Evolutionary conservation across 2,888 invertebrate genomes (phyloP), one percentile per base, ranked within the genome.

Genomic region (Choristoneura rosaceana): DNA sequence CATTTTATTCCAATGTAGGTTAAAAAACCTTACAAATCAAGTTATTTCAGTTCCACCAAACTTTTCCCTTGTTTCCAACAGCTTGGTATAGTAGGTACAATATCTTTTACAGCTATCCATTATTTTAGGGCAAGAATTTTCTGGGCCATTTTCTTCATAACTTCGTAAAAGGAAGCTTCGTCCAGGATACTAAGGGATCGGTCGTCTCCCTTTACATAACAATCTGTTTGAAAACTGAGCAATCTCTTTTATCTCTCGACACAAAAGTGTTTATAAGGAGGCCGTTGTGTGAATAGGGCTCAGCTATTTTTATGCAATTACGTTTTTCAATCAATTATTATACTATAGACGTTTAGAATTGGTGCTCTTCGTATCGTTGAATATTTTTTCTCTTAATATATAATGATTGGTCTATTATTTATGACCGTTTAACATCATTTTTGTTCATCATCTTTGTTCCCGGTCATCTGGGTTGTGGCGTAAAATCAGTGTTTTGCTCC

Each of bases 131-230:
- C 25, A 69, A 52, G 71, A 71, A 71, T 74, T 74, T 74, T 69
- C 71, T 62, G 71, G 69, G 17, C 62, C 71, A 71, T 74, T 74
- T 71, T 69, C 65, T 71, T 74, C 71, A 71, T 65, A 62, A 71
- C 71, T 69, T 71, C 68, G 61, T 69, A 59, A 67, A 67, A 67
- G 55, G 58, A 66, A 67, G 66, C 58, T 59, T 34, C 33, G 58
- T 58, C n/a, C 45, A 33, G 25, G 25, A 45, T 25, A 17, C 25
- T 43, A 15, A 67, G 45, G 66, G 66, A 59, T 43, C 58, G 66
- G 66, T 45, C 66, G 59, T 67, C 66, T 67, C 45, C 15, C 34
- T 67, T 67, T 67, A 67, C 66, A 67, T 67, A 67, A 67, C 66
- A 67, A 67, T 67, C 66, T 67, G 66, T 15, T 58, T 43, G n/a